phyloP scores from a whole-genome alignment of 2,797 vertebrate genomes.

The Stomatorhinus walkeri region DNA sequence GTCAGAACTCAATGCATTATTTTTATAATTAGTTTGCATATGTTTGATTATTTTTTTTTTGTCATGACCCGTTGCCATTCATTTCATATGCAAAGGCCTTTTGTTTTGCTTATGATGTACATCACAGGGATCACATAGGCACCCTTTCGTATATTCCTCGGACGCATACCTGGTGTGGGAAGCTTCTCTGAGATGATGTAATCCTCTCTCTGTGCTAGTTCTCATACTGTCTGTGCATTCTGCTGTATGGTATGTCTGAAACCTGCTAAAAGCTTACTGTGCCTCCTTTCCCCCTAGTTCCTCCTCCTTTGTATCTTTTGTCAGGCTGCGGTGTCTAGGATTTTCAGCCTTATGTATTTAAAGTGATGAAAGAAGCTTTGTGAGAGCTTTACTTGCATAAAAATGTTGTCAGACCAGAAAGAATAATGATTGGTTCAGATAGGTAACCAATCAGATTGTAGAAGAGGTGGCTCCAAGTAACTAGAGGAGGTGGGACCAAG shows the following conservation, averaged over 20 bases:
- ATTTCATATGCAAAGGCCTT: slow-evolving; percentile 68
- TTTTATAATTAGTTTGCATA: slow-evolving; percentile 21
- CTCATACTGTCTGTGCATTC: slow-evolving; percentile 59
- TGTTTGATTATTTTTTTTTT: slow-evolving; percentile 37
- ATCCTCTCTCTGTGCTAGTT: slow-evolving; percentile 65
- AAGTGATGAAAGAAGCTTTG: not conserved
- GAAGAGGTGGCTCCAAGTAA: not conserved
- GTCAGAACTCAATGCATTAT: not conserved
- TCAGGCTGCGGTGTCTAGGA: not conserved
- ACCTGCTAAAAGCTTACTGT: slow-evolving; percentile 26
- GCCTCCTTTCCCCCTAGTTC: not conserved
- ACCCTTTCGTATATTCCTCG: slow-evolving; percentile 78
- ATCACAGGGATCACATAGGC: slow-evolving; percentile 77
- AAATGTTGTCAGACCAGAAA: not conserved
- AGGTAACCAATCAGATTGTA: not conserved
- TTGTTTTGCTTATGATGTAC: slow-evolving; percentile 94
- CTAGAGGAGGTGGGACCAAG: not conserved
- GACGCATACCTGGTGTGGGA: slow-evolving; percentile 85
- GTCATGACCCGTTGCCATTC: slow-evolving; percentile 44
- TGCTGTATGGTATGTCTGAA: slow-evolving; percentile 57
- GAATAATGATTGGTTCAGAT: not conserved
- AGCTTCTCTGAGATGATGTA: slow-evolving; percentile 81
- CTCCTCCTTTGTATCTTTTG: not conserved
- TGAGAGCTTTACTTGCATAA: not conserved
- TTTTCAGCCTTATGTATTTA: slow-evolving; percentile 7